These are phyloP conservation scores for Geodia barretti DNA, from an alignment of 37 sponge, comb jelly and placozoan genomes.

Conservation along the genomic window DNA sequence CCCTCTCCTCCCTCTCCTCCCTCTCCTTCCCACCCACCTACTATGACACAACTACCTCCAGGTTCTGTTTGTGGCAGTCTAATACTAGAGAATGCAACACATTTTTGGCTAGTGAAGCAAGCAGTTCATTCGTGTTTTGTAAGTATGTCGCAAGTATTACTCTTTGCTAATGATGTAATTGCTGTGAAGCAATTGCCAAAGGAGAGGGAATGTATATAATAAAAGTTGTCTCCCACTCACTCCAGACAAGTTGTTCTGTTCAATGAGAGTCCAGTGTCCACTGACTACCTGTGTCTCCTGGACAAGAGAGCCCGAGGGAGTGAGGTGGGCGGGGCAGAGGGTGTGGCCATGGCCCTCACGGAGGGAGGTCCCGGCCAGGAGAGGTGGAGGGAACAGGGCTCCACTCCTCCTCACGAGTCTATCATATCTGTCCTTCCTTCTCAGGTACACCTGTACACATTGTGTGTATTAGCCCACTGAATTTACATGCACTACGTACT, in stretches of 20 bases:
- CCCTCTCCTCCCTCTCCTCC: not conserved
- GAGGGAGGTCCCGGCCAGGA: conserved; percentile 39
- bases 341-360: conserved; percentile 29
- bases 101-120: not conserved
- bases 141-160: no score
- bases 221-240: no score
- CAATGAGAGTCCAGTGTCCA: conserved; percentile 77
- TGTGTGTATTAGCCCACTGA: no score
- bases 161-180: no score
- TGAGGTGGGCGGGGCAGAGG: conserved; percentile 24
- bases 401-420: not conserved
- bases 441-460: not conserved
- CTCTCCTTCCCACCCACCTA: conserved; percentile 53
- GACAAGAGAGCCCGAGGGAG: conserved; percentile 37
- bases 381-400: conserved; percentile 42
- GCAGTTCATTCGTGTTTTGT: no score
- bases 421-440: conserved; percentile 6
- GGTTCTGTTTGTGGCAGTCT: not conserved
- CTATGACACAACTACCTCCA: conserved; percentile 47
- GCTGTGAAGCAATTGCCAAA: no score
- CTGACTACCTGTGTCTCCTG: conserved; percentile 54
- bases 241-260: conserved; percentile 31
- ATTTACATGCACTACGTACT: not conserved
- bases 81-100: no score
- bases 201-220: no score